Evolutionary conservation across 2,888 invertebrate genomes (phyloP), one percentile per base, ranked within the genome.

Genomic region (Sipha maydis): DNA sequence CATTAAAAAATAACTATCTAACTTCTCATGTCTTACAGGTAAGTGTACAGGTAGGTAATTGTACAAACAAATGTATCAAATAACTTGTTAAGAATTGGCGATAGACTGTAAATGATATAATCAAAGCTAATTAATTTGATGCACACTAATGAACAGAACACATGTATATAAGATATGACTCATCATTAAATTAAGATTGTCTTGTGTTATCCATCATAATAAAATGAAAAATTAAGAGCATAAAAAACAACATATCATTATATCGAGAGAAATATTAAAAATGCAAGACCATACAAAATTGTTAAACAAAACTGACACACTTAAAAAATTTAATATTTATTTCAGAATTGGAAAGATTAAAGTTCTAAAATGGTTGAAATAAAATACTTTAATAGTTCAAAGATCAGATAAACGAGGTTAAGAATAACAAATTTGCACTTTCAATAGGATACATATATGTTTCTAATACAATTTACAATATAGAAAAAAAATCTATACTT

Each of bases 81-180:
- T 48, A 48, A 48, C 48, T 48, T 48, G 48, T 48, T 34, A 28
- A 31, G 71, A 61, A 61, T 14, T 14, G 48, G 1, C 48, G 3
- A 48, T 48, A 14, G 14, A 48, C 48, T 14, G 14, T 48, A 48
- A 48, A 14, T 48, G 2, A 48, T 48, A 25, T 61, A 61, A 61
- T 80, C n/a, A 80, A 80, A 34, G 80, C 14, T 61, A 79, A 67
- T 80, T 67, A 67, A 67, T 80, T 80, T 38, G 38, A 19, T 80
- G 38, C 8, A 67, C 38, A 38, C 19, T 31, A 31, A 25, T 19
- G 41, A 67, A 41, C 31, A 78, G 1, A 34, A 67, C 1, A 31
- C 21, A 80, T 69, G 34, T 38, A 41, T 67, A 2, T 48, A 11
- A 48, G 8, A 48, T 14, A 48, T 48, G 48, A 48, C 14, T 48